Conservation (phyloP, 2,113 vertebrate species). For the Cyprinus carpio region DNA sequence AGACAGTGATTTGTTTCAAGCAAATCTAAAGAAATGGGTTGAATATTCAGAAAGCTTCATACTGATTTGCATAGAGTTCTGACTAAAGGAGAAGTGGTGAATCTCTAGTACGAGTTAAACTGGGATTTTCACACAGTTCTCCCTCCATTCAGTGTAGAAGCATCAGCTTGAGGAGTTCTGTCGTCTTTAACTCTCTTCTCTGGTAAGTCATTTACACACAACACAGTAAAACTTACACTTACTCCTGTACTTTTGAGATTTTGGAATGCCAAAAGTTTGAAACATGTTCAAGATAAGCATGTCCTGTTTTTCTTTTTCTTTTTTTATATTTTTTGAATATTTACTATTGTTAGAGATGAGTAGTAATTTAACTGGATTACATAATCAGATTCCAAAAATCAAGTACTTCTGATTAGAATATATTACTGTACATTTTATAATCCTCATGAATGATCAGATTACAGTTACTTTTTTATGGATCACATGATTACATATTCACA, state of each 20-base stretch:
- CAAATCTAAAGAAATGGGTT: no score
- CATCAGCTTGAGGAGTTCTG: background rate
- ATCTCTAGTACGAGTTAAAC: background rate
- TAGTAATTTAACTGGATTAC: no score
- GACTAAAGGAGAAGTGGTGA: no score
- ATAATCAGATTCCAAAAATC: no score
- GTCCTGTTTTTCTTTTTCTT: background rate
- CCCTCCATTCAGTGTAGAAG: background rate
- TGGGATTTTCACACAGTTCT: background rate
- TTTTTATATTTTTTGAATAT: background rate
- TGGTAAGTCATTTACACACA: background rate
- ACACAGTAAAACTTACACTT: background rate
- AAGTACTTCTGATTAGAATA: no score
- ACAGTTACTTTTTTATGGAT: no score
- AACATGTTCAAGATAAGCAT: background rate
- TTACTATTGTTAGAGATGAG: background rate
- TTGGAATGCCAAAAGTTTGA: background rate
- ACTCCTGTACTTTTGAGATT: background rate
- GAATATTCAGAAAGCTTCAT: no score
- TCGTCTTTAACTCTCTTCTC: background rate
- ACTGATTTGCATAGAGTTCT: no score
- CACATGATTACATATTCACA: no score
- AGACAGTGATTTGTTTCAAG: no score
- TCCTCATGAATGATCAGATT: no score
- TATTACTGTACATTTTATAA: no score